Conservation (phyloP, 2,797 vertebrate species). For the Simalia tracyae region DNA sequence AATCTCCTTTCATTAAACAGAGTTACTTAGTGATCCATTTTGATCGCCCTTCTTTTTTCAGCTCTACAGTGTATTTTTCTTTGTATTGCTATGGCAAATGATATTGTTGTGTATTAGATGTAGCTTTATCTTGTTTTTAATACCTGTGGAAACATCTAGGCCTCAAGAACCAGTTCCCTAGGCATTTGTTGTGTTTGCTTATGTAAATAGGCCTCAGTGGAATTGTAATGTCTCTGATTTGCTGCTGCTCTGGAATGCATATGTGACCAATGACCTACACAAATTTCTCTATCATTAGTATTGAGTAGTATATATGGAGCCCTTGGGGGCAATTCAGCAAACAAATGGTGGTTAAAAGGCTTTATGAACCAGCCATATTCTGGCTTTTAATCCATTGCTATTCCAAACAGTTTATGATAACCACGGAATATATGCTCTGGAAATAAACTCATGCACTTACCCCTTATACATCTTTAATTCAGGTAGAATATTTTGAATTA, state of each 20-base stretch:
- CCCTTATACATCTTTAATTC: not conserved
- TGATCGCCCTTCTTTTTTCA: not conserved
- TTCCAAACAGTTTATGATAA: not conserved
- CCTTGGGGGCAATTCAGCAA: not conserved
- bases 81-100: not conserved
- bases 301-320: not conserved
- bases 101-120: not conserved
- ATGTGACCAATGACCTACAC: not conserved
- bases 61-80: not conserved
- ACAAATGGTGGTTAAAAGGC: not conserved
- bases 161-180: not conserved
- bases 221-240: not conserved
- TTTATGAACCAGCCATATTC: not conserved
- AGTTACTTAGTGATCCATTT: not conserved
- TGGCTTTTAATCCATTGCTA: not conserved
- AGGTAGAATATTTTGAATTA: not conserved
- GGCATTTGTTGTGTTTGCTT: not conserved
- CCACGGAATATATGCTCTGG: not conserved
- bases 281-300: not conserved
- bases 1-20: not conserved
- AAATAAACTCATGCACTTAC: not conserved
- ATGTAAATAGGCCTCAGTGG: not conserved
- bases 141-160: not conserved
- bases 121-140: not conserved
- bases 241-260: not conserved